Percentiles rank a stretch among this genome's conserved stretches.
phyloP scores from a whole-genome alignment of 2,888 invertebrate genomes.

The Auanema sp. region DNA sequence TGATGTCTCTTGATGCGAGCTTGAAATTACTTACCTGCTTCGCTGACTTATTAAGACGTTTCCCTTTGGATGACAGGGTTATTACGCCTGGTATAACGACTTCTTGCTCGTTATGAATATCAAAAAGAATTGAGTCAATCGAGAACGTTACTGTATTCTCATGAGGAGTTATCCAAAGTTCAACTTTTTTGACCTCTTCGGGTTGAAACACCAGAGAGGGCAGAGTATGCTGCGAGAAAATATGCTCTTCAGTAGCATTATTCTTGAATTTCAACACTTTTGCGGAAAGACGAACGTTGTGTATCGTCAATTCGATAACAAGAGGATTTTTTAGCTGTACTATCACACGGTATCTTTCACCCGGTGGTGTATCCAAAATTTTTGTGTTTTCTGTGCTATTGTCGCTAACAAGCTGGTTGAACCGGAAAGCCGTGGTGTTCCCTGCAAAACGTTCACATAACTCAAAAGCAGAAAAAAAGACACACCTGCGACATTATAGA shows the following conservation, averaged over 20 bases:
- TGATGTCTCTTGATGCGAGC: too few species aligned
- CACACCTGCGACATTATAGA: constrained; percentile 36
- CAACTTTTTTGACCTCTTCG: constrained; percentile 16
- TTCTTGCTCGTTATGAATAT: constrained; percentile 17
- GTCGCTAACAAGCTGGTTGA: constrained; percentile 37
- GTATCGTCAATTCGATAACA: constrained; percentile 31
- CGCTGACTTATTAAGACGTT: constrained; percentile 37
- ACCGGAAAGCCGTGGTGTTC: constrained; percentile 23
- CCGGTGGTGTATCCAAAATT: constrained; percentile 45
- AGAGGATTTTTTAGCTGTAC: constrained; percentile 49
- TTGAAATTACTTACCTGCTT: constrained; percentile 38
- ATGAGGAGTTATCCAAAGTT: constrained; percentile 23
- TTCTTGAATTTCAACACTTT: not conserved
- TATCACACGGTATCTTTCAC: constrained; percentile 46
- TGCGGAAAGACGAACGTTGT: constrained; percentile 35
- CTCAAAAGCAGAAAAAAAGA: not conserved
- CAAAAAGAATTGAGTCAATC: constrained; percentile 14
- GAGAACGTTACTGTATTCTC: constrained; percentile 17
- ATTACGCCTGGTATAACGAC: constrained; percentile 19
- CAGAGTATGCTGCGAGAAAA: not conserved
- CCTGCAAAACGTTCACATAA: constrained; percentile 1
- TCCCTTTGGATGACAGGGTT: constrained; percentile 32
- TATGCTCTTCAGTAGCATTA: not conserved
- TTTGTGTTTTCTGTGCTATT: constrained; percentile 45
- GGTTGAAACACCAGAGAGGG: not conserved